phyloP scores from a whole-genome alignment of 2,888 invertebrate genomes.

The Diloba caeruleocephala region DNA sequence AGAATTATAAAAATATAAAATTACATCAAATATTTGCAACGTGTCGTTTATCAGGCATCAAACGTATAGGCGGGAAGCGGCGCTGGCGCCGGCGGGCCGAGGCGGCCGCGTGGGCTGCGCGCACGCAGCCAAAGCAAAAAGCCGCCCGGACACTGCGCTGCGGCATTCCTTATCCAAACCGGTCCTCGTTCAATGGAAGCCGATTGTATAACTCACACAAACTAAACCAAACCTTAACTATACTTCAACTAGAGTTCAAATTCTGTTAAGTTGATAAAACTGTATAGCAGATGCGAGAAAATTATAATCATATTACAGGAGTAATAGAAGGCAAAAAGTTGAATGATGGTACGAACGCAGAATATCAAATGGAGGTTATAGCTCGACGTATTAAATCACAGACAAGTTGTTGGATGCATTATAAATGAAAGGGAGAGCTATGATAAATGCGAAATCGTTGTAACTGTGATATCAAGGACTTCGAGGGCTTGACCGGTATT shows the following conservation, averaged over 20 bases:
- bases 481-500: background rate
- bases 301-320: constrained; percentile 82
- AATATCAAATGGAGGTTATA: constrained; percentile 72
- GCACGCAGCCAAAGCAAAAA: constrained; percentile 80
- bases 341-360: constrained; percentile 73
- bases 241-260: constrained; percentile 51
- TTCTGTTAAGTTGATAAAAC: constrained; percentile 39
- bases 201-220: constrained; percentile 63
- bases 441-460: constrained; percentile 38
- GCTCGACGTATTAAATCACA: constrained; percentile 67
- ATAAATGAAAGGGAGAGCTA: constrained; percentile 63
- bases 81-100: constrained; percentile 72
- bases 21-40: constrained; percentile 80
- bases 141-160: constrained; percentile 73
- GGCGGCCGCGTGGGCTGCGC: constrained; percentile 77
- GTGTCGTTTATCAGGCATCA: constrained; percentile 75
- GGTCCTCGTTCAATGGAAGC: constrained; percentile 83
- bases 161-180: constrained; percentile 84
- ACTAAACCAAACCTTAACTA: constrained; percentile 65
- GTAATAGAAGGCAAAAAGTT: constrained; percentile 79
- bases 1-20: constrained; percentile 49
- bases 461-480: constrained; percentile 13
- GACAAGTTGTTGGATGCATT: constrained; percentile 66
- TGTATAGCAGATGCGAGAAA: constrained; percentile 66
- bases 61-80: constrained; percentile 65